phyloP scores from a whole-genome alignment of 2,113 vertebrate species.

The Rafetus swinhoei region DNA sequence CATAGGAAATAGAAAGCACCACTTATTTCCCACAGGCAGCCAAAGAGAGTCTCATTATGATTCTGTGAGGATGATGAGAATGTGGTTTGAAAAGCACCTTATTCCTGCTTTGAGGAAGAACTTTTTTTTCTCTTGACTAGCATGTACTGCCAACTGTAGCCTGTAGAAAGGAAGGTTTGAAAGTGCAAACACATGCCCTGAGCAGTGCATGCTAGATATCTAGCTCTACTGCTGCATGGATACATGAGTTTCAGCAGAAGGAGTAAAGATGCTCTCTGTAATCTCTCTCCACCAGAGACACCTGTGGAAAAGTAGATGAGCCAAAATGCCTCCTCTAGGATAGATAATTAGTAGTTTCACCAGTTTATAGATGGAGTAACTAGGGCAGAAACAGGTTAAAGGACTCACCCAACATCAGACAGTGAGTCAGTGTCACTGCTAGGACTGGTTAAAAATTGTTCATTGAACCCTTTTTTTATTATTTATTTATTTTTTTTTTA shows the following conservation, averaged over 20 bases:
- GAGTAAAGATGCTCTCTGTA: background rate
- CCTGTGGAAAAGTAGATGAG: conserved; percentile 42
- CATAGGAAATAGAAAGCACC: background rate
- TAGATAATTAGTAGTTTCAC: conserved; percentile 15
- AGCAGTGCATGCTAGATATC: background rate
- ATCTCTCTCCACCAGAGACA: background rate
- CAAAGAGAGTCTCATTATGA: rapidly evolving
- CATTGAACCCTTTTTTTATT: background rate
- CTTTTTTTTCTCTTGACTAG: background rate
- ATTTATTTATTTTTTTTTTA: background rate
- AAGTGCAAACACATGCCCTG: background rate
- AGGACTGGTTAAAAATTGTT: background rate
- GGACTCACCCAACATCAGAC: conserved; percentile 44
- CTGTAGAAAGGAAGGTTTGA: background rate
- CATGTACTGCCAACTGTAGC: rapidly evolving
- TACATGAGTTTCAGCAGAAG: background rate
- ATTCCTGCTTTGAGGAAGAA: background rate
- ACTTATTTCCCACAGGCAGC: rapidly evolving
- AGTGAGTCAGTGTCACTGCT: conserved; percentile 5
- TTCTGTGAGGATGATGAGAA: background rate
- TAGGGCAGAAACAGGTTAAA: conserved; percentile 35
- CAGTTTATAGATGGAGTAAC: conserved; percentile 34
- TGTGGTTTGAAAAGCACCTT: background rate
- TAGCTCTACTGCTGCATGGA: background rate
- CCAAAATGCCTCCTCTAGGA: conserved; percentile 19